These are phyloP conservation scores for Prionailurus bengalensis DNA, from an alignment of 2,113 vertebrate genomes.

Conservation along the genomic window DNA sequence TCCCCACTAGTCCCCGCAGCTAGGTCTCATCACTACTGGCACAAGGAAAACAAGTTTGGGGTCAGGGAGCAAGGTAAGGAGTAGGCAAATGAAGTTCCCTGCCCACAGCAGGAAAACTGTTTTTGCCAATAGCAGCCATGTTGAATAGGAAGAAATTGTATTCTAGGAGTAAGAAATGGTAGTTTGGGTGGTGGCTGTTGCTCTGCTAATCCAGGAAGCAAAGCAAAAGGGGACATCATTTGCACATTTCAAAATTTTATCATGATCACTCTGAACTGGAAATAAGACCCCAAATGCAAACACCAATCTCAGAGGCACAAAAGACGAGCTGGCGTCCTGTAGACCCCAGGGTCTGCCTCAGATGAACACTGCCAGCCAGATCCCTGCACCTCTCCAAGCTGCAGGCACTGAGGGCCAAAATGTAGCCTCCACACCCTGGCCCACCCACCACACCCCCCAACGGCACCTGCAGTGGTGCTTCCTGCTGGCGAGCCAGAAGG, in stretches of 20 bases:
- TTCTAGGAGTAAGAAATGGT: background rate
- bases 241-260: slow-evolving; percentile 53
- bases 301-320: slow-evolving; percentile 29
- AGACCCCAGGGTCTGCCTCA: background rate
- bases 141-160: background rate
- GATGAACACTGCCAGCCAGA: background rate
- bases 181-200: background rate
- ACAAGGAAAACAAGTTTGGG: background rate
- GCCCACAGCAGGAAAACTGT: background rate
- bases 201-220: background rate
- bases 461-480: slow-evolving; percentile 98
- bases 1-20: background rate
- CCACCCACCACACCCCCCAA: background rate
- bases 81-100: slow-evolving; percentile 41
- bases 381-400: background rate
- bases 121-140: background rate
- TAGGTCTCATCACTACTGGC: background rate
- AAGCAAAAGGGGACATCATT: background rate
- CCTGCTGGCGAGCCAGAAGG: slow-evolving; percentile 97
- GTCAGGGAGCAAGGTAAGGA: background rate
- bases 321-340: background rate
- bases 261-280: slow-evolving; percentile 2
- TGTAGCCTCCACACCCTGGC: background rate
- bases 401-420: background rate
- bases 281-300: slow-evolving; percentile 26